A percentile compares a stretch with the other conserved stretches of the same genome.
Evolutionary conservation across 2,888 invertebrate genomes (phyloP).

Genomic region (Idaea biselata): DNA sequence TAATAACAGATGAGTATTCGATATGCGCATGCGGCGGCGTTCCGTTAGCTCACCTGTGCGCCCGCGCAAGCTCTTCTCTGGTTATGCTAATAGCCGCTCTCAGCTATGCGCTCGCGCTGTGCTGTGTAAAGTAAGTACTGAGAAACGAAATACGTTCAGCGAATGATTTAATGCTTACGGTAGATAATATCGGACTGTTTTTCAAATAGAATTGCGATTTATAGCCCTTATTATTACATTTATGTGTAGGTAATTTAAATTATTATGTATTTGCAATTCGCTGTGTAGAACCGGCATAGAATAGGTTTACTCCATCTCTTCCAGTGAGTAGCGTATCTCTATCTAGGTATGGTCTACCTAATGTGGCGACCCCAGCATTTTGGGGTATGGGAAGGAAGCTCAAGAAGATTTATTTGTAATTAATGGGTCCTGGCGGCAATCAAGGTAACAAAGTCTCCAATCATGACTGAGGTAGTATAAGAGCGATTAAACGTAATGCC

Average conservation of each 20-base stretch:
- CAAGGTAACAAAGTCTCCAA: no score
- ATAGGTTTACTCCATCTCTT: no score
- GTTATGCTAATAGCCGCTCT: conserved; percentile 74
- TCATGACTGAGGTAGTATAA: no score
- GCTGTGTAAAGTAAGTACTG: conserved; percentile 41
- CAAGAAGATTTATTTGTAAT: no score
- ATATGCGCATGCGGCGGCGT: conserved; percentile 58
- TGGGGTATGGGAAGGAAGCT: no score
- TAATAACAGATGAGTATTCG: conserved; percentile 53
- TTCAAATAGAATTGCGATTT: conserved; percentile 32
- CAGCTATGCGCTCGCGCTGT: conserved; percentile 24
- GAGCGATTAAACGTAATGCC: no score
- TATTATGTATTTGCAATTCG: background rate
- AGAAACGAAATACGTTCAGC: conserved; percentile 50
- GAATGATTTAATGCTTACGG: conserved; percentile 39
- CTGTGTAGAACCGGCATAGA: background rate
- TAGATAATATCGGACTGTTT: conserved; percentile 34
- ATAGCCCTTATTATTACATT: conserved; percentile 31
- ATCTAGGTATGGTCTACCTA: no score
- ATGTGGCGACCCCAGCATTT: no score
- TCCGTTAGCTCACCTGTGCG: conserved; percentile 77
- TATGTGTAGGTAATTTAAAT: conserved; percentile 18
- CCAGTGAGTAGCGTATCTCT: no score
- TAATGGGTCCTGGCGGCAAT: background rate
- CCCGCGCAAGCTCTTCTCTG: conserved; percentile 74